phyloP scores from a whole-genome alignment of 2,113 vertebrate species.

The Delphinus delphis region DNA sequence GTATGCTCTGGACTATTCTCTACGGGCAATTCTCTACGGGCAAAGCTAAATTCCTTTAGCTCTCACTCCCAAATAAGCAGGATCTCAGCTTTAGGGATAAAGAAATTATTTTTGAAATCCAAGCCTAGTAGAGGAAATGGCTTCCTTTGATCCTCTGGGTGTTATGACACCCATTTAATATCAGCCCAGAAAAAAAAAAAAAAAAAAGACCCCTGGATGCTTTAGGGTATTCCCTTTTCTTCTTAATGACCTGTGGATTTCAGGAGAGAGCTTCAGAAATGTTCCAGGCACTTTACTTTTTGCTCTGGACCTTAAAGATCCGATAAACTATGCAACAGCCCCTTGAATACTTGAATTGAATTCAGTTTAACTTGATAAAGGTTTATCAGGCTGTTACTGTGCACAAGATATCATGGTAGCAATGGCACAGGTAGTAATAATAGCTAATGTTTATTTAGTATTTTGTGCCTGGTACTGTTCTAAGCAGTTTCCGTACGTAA shows the following conservation, averaged over 20 bases:
- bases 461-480: not conserved
- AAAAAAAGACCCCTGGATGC: not conserved
- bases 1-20: not conserved
- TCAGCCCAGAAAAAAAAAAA: not conserved
- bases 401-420: not conserved
- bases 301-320: not conserved
- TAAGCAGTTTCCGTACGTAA: not conserved
- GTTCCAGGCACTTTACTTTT: not conserved
- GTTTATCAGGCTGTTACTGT: not conserved
- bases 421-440: not conserved
- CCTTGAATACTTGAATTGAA: not conserved
- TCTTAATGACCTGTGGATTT: not conserved
- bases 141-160: slow-evolving; percentile 15
- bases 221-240: not conserved
- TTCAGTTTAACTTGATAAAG: not conserved
- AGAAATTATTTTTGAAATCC: slow-evolving; percentile 12
- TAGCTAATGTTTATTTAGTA: not conserved
- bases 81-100: not conserved
- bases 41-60: not conserved
- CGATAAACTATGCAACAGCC: not conserved
- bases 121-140: not conserved
- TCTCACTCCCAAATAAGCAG: not conserved
- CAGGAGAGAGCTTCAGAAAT: not conserved
- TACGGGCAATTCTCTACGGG: not conserved
- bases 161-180: not conserved